A percentile compares a stretch with the other conserved stretches of the same genome.
Evolutionary conservation across 2,113 vertebrate species (phyloP).

Genomic region (Pterocles orientalis): DNA sequence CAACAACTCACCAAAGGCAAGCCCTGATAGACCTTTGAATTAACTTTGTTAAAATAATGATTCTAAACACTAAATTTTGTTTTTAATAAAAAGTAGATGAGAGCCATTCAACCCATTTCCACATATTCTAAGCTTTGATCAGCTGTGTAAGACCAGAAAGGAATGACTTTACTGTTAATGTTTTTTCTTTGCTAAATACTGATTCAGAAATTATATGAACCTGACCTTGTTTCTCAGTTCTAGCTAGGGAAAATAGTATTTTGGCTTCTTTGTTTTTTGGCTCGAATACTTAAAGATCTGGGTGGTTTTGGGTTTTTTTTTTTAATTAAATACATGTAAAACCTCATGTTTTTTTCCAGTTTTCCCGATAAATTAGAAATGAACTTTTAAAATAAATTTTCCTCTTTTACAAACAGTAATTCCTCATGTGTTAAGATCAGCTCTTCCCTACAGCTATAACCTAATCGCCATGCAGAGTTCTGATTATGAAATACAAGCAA

Average conservation of each 20-base stretch:
- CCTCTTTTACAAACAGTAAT: background rate
- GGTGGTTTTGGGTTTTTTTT: background rate
- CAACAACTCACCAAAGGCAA: background rate
- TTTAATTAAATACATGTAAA: background rate
- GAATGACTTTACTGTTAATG: background rate
- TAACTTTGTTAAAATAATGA: background rate
- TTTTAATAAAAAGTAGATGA: background rate
- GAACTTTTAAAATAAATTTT: constrained; percentile 50
- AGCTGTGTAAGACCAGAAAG: background rate
- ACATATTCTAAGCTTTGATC: background rate
- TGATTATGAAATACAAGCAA: constrained; percentile 40
- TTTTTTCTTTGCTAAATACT: background rate
- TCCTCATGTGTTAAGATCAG: constrained; percentile 45
- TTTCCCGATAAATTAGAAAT: constrained; percentile 39
- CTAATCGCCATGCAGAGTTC: constrained; percentile 34
- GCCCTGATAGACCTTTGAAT: background rate
- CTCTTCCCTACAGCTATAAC: constrained; percentile 31
- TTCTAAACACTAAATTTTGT: background rate
- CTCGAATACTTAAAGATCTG: background rate
- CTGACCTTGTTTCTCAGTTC: constrained; percentile 23
- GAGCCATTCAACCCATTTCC: background rate
- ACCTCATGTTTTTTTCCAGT: background rate
- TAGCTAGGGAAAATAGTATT: background rate
- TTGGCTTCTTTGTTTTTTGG: background rate
- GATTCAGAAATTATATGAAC: background rate